Percentiles rank a stretch among this genome's conserved stretches.
These are phyloP conservation scores for Cherax quadricarinatus DNA, from an alignment of 1,140 invertebrate species.

Conservation along the genomic window DNA sequence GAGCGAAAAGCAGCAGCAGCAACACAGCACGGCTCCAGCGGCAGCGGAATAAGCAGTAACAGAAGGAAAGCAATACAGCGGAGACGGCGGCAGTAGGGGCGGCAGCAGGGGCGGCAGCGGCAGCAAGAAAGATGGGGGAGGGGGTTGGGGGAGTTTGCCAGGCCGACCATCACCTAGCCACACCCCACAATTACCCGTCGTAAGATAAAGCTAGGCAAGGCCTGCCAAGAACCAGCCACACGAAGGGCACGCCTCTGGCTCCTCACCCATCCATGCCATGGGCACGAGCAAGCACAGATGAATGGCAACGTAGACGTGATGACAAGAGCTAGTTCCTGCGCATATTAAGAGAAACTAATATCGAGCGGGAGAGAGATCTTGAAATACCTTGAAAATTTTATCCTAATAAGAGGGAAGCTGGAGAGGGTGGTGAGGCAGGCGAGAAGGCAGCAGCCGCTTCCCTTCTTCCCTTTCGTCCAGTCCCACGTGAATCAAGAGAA, in stretches of 20 bases:
- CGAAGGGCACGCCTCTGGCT: background rate
- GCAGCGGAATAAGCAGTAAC: no score
- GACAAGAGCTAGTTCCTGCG: no score
- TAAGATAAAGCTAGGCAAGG: constrained; percentile 50
- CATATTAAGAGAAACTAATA: no score
- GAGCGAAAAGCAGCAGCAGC: no score
- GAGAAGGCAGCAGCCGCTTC: background rate
- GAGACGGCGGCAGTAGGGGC: background rate
- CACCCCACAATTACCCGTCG: constrained; percentile 68
- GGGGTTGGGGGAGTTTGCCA: constrained; percentile 12
- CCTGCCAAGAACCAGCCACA: constrained; percentile 43
- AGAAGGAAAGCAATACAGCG: background rate
- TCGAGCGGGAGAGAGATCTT: no score
- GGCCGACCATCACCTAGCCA: constrained; percentile 17
- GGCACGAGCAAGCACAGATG: background rate
- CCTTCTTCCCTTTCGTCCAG: constrained; percentile 5
- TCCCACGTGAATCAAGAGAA: constrained; percentile 57
- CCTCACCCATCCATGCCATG: background rate
- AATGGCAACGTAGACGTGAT: background rate
- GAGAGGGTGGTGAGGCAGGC: background rate
- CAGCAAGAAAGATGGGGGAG: constrained; percentile 2
- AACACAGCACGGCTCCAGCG: no score
- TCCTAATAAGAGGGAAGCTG: background rate
- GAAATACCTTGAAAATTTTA: no score
- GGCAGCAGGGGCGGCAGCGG: no score